Percentiles rank a stretch among this genome's conserved stretches.
Evolutionary conservation across 2,888 invertebrate genomes (phyloP).

Genomic region (Rhagophthalmus giganteus): DNA sequence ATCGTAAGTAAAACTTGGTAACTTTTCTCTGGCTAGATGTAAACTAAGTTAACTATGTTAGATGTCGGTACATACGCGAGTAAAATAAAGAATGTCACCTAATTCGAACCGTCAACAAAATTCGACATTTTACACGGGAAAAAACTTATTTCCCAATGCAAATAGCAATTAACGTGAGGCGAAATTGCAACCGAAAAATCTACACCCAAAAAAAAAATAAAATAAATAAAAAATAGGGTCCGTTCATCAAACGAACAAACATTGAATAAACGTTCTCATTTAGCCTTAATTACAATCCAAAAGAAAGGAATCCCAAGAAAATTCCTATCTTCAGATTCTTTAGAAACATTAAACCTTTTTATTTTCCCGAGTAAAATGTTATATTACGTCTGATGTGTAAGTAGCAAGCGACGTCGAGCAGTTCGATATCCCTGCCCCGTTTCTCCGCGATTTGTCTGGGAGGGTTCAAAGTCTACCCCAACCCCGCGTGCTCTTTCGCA

Average conservation of each 20-base stretch:
- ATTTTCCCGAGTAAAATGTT: conserved; percentile 24
- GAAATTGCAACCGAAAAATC: conserved; percentile 1
- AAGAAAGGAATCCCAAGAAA: conserved; percentile 6
- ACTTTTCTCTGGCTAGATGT: no score
- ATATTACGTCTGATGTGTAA: conserved; percentile 26
- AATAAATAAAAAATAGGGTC: conserved; percentile 1
- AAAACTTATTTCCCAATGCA: no score
- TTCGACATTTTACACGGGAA: no score
- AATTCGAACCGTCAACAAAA: no score
- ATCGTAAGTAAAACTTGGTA: no score
- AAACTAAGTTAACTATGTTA: no score
- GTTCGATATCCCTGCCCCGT: conserved; percentile 28
- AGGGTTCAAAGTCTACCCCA: conserved; percentile 26
- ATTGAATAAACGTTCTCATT: conserved; percentile 4
- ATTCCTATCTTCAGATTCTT: conserved; percentile 1
- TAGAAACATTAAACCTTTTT: conserved; percentile 13
- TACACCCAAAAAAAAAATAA: not conserved
- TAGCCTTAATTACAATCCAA: conserved; percentile 5
- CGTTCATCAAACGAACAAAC: conserved; percentile 12
- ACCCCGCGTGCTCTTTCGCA: conserved; percentile 34
- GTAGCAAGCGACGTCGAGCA: conserved; percentile 24
- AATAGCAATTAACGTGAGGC: no score
- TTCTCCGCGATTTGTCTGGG: conserved; percentile 28
- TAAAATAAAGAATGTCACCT: no score
- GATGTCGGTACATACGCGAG: no score